Evolutionary conservation across 2,113 vertebrate genomes (phyloP).

Genomic region (Malurus alboscapulatus): DNA sequence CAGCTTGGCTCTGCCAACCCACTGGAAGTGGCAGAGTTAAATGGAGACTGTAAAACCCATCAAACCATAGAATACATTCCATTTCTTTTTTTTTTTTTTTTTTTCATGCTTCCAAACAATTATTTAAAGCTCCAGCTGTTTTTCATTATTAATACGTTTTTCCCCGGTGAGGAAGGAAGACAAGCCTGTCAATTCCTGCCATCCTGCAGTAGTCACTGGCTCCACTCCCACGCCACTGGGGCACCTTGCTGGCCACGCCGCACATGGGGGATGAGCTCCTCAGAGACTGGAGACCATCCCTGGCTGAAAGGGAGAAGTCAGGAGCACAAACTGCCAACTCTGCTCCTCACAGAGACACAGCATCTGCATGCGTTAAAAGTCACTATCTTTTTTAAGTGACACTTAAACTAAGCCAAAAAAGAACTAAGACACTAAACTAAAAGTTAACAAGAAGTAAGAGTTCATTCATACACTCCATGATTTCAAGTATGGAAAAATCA

Average conservation of each 20-base stretch:
- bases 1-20: neutral
- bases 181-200: neutral
- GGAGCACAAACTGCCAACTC: neutral
- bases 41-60: neutral
- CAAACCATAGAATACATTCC: neutral
- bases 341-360: neutral
- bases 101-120: neutral
- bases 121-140: neutral
- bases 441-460: neutral
- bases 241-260: neutral
- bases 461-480: neutral
- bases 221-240: neutral
- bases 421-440: neutral
- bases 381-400: neutral
- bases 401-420: neutral
- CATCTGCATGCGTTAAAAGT: neutral
- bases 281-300: fast-evolving
- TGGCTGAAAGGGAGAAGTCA: neutral
- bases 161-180: neutral
- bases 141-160: neutral
- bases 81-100: neutral
- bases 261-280: fast-evolving
- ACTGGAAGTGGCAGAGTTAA: fast-evolving
- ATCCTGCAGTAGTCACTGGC: neutral
- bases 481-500: neutral